Conservation (phyloP, 2,888 invertebrate species). For the Uropetala carovei region DNA sequence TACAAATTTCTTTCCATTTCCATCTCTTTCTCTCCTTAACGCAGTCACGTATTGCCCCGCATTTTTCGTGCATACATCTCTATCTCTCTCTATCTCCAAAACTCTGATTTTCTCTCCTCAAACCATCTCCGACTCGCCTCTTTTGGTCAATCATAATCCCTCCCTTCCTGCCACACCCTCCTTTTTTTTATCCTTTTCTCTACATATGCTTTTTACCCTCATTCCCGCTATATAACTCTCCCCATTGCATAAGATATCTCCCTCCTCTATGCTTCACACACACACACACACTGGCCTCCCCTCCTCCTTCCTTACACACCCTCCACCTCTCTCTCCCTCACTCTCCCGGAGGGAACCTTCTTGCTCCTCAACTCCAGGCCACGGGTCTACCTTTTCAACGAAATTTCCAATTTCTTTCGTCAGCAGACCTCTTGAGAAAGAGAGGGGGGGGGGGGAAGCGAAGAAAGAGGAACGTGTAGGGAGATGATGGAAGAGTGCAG, state of each 20-base stretch:
- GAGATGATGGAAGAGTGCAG: background rate
- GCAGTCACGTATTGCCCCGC: too few species aligned
- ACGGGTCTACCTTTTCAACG: background rate
- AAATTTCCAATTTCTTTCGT: slow-evolving; percentile 9
- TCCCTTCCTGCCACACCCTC: background rate
- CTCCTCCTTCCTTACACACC: background rate
- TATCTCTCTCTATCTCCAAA: too few species aligned
- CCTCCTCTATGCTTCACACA: background rate
- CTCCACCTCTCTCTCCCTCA: too few species aligned
- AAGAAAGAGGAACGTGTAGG: background rate
- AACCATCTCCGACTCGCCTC: background rate
- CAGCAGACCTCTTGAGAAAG: background rate
- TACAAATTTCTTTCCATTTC: too few species aligned
- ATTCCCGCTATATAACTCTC: background rate
- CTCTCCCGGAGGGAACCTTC: background rate
- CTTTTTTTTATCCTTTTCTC: background rate
- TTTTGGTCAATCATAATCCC: background rate
- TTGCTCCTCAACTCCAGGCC: background rate
- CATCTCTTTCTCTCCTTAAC: too few species aligned
- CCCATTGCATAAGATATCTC: background rate
- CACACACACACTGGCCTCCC: background rate
- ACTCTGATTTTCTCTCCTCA: background rate
- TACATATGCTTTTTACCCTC: background rate
- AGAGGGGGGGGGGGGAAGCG: background rate
- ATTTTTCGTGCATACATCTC: too few species aligned